These are phyloP conservation scores for Triplophysa siluroides DNA, from an alignment of 2,113 vertebrate genomes.

Conservation along the genomic window DNA sequence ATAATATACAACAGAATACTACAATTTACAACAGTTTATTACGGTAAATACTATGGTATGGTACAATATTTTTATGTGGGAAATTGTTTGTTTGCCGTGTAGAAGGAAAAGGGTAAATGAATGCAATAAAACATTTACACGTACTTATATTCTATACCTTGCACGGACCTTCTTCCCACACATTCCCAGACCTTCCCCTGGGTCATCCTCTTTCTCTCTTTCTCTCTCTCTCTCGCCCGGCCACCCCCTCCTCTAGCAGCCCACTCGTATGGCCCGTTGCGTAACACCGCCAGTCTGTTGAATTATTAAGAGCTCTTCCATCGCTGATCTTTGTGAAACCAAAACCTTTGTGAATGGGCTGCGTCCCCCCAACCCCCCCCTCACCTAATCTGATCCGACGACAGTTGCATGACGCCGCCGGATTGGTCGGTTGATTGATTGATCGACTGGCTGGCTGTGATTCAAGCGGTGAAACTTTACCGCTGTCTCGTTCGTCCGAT, in stretches of 20 bases:
- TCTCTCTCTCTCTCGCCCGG: neutral
- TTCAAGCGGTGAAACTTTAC: conserved; percentile 37
- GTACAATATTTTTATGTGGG: too few relatives aligned
- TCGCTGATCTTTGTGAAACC: conserved; percentile 59
- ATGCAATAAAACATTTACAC: too few relatives aligned
- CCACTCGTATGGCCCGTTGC: conserved; percentile 40
- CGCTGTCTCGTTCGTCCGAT: neutral
- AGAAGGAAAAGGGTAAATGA: too few relatives aligned
- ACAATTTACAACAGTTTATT: too few relatives aligned
- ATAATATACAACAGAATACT: too few relatives aligned
- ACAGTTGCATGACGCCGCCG: neutral
- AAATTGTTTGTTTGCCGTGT: too few relatives aligned
- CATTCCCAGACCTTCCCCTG: conserved; percentile 15
- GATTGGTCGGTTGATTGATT: conserved; percentile 2
- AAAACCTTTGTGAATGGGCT: conserved; percentile 48
- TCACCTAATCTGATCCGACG: conserved; percentile 6
- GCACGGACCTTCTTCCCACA: neutral
- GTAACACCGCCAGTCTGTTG: conserved; percentile 60
- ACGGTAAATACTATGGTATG: too few relatives aligned
- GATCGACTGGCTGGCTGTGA: conserved; percentile 29
- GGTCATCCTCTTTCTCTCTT: conserved; percentile 46
- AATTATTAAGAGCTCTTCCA: conserved; percentile 64
- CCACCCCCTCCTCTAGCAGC: conserved; percentile 33
- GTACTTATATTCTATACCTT: too few relatives aligned
- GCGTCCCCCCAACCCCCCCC: conserved; percentile 9